phyloP scores from a whole-genome alignment of 64 coral and sea anemone genomes.

The Catalaphyllia jardinei region DNA sequence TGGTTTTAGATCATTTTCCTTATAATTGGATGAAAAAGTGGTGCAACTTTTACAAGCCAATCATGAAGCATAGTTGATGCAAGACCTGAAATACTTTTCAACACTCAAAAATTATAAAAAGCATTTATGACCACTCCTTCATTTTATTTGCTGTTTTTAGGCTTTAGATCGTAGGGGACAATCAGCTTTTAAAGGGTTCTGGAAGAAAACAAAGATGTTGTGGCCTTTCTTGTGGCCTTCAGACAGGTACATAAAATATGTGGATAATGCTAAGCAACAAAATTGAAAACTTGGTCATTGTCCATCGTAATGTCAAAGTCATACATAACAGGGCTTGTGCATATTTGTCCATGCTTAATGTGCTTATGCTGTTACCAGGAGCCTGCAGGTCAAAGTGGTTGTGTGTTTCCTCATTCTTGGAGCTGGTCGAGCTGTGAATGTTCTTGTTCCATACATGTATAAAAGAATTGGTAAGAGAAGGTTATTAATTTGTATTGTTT shows the following conservation, averaged over 20 bases:
- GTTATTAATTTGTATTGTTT: too few relatives aligned
- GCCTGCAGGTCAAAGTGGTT: constrained; percentile 80
- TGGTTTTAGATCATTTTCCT: too few relatives aligned
- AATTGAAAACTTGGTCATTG: too few relatives aligned
- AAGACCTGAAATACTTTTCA: too few relatives aligned
- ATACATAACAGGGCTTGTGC: too few relatives aligned
- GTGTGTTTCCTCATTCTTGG: constrained; percentile 80
- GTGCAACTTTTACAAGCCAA: too few relatives aligned
- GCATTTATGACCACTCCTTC: neutral
- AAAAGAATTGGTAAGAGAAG: constrained; percentile 82
- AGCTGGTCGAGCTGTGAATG: constrained; percentile 83
- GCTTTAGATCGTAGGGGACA: constrained; percentile 62
- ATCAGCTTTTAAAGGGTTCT: constrained; percentile 95
- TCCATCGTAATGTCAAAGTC: too few relatives aligned
- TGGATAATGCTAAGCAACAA: neutral
- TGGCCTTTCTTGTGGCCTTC: constrained; percentile 97
- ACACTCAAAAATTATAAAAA: too few relatives aligned
- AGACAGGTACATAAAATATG: constrained; percentile 50
- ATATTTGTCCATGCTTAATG: too few relatives aligned
- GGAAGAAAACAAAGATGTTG: constrained; percentile 81
- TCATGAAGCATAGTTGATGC: too few relatives aligned
- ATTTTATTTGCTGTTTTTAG: constrained; percentile 31
- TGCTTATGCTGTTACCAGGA: constrained; percentile 18
- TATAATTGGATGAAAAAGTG: too few relatives aligned
- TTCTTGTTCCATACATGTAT: constrained; percentile 86